Percentiles rank a stretch among this genome's conserved stretches.
Evolutionary conservation across 2,113 vertebrate genomes (phyloP).

Genomic region (Spheniscus mendiculus): DNA sequence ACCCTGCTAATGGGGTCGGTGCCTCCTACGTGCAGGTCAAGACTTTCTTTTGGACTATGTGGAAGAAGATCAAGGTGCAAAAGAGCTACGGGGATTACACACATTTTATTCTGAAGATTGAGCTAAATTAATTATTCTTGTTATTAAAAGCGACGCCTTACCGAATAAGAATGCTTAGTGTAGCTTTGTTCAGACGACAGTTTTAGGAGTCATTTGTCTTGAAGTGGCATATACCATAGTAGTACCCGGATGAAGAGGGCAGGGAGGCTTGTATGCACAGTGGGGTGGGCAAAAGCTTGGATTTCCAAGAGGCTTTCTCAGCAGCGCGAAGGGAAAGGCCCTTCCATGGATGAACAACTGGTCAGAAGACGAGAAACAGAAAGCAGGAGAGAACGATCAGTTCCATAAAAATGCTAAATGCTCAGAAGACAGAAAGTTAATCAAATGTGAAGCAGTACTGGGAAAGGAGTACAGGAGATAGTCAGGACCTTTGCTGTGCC

Average conservation of each 20-base stretch:
- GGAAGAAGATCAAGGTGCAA: not conserved
- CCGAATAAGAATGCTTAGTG: not conserved
- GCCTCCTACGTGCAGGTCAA: not conserved
- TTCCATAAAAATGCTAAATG: not conserved
- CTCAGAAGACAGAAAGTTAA: not conserved
- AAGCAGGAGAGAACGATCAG: not conserved
- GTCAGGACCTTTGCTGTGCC: not conserved
- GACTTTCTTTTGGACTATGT: not conserved
- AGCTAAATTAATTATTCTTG: not conserved
- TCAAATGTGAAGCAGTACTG: not conserved
- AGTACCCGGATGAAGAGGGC: not conserved
- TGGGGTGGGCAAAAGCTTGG: not conserved
- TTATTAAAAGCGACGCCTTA: not conserved
- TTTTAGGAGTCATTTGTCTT: not conserved
- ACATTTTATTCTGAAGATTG: not conserved
- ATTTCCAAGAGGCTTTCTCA: not conserved
- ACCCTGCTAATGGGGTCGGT: rapidly evolving
- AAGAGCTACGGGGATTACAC: not conserved
- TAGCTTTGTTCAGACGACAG: not conserved
- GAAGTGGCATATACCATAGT: not conserved
- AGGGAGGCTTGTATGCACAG: not conserved
- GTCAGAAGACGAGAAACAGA: not conserved
- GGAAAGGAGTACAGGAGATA: not conserved
- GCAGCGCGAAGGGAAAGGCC: not conserved
- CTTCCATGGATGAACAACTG: not conserved